phyloP scores from a whole-genome alignment of 2,888 invertebrate genomes.

The Cheilosia impressa region DNA sequence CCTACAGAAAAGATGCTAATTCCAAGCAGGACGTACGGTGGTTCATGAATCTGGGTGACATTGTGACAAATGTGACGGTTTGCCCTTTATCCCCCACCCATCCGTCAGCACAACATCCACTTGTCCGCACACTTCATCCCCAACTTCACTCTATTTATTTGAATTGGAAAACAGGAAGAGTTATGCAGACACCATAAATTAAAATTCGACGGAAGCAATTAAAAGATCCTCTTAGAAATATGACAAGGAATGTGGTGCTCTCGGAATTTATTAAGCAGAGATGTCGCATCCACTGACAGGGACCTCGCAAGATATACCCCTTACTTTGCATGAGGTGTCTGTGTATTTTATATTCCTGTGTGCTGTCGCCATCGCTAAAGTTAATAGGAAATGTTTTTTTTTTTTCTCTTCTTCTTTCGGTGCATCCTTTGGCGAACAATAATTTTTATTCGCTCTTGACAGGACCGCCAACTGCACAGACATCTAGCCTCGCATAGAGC shows the following conservation, averaged over 20 bases:
- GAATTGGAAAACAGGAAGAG: neutral
- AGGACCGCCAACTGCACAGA: conserved; percentile 46
- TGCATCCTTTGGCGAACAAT: conserved; percentile 44
- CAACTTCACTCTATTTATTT: neutral
- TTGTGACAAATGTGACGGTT: neutral
- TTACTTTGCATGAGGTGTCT: neutral
- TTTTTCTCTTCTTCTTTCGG: neutral
- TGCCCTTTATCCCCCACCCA: too few relatives aligned
- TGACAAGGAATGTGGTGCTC: conserved; percentile 46
- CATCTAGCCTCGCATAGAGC: neutral
- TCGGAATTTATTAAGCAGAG: conserved; percentile 51
- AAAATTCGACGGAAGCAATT: conserved; percentile 59
- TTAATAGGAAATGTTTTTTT: conserved; percentile 22
- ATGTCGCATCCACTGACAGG: conserved; percentile 52
- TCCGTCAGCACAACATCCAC: neutral
- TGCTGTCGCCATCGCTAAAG: conserved; percentile 3
- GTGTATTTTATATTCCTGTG: neutral
- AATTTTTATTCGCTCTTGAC: conserved; percentile 53
- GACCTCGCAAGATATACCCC: conserved; percentile 25
- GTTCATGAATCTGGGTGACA: neutral
- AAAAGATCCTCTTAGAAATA: conserved; percentile 54
- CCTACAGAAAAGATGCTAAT: neutral
- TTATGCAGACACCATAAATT: conserved; percentile 45
- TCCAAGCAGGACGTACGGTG: neutral
- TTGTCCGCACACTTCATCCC: neutral